Percentiles rank a stretch among this genome's conserved stretches.
phyloP scores from a whole-genome alignment of 2,888 invertebrate genomes.

The Harpalus rubripes region DNA sequence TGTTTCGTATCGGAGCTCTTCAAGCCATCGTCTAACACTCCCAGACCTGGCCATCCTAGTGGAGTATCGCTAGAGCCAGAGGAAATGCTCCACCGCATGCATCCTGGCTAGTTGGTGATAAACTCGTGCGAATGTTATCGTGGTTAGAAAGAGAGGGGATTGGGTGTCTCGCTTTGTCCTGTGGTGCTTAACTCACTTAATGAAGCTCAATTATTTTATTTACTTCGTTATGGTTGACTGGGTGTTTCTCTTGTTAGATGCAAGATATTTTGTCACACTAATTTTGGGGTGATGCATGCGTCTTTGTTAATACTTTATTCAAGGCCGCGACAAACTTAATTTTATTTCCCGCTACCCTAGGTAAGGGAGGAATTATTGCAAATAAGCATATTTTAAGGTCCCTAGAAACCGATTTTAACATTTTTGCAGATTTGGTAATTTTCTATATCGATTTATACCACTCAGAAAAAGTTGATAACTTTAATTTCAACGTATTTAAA shows the following conservation, averaged over 20 bases:
- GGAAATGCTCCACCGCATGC: constrained; percentile 61
- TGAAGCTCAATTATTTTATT: constrained; percentile 63
- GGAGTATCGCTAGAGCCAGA: constrained; percentile 22
- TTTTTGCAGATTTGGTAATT: too few relatives aligned
- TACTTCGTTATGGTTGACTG: constrained; percentile 38
- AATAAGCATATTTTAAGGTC: too few relatives aligned
- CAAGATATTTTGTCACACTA: not conserved
- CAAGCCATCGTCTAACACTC: constrained; percentile 74
- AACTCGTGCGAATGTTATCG: constrained; percentile 56
- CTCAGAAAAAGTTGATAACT: too few relatives aligned
- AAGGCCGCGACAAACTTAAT: too few relatives aligned
- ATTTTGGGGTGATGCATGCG: not conserved
- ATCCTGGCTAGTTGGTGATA: constrained; percentile 57
- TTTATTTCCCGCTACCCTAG: not conserved
- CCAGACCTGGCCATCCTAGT: constrained; percentile 49
- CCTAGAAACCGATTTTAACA: too few relatives aligned
- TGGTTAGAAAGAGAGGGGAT: constrained; percentile 47
- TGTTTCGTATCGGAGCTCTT: constrained; percentile 72
- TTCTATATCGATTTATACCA: too few relatives aligned
- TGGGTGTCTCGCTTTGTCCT: constrained; percentile 22
- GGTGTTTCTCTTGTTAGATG: not conserved
- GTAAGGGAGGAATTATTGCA: too few relatives aligned
- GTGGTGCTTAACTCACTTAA: constrained; percentile 54
- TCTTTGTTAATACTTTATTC: not conserved
- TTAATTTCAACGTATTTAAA: too few relatives aligned